Percentiles rank a stretch among this genome's conserved stretches.
Conservation (phyloP, 2,113 vertebrate species). For the Ellobius talpinus region DNA sequence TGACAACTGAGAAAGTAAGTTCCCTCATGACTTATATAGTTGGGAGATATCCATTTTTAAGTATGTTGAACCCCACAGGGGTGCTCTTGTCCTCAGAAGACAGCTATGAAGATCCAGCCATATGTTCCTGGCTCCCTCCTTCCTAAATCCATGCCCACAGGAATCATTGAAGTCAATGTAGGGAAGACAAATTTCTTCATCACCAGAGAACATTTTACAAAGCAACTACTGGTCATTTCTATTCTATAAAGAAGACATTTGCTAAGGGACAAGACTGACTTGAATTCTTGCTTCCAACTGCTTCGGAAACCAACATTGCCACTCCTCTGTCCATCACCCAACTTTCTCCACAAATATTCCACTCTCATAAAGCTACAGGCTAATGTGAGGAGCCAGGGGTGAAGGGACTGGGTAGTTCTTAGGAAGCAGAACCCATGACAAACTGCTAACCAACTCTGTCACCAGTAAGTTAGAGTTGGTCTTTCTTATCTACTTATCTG, state of each 20-base stretch:
- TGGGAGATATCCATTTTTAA: neutral
- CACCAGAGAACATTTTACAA: neutral
- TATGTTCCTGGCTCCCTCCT: neutral
- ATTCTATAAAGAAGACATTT: neutral
- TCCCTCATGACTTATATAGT: neutral
- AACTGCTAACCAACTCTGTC: neutral
- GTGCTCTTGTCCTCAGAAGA: neutral
- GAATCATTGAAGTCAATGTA: neutral
- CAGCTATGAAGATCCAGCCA: neutral
- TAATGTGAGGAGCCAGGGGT: neutral
- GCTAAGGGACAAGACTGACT: neutral
- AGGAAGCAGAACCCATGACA: constrained; percentile 12
- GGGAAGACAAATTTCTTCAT: neutral
- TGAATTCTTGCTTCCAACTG: neutral
- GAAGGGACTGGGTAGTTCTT: neutral
- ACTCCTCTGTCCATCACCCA: neutral
- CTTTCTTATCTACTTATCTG: constrained; percentile 65
- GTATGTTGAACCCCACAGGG: too few relatives aligned
- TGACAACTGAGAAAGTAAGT: neutral
- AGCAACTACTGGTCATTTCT: neutral
- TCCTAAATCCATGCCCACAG: neutral
- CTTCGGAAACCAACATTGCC: neutral
- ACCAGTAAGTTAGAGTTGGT: constrained; percentile 43
- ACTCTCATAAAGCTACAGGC: neutral
- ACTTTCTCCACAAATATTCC: neutral